Conservation (phyloP, 2,797 vertebrate genomes). For the Microhierax caerulescens region DNA sequence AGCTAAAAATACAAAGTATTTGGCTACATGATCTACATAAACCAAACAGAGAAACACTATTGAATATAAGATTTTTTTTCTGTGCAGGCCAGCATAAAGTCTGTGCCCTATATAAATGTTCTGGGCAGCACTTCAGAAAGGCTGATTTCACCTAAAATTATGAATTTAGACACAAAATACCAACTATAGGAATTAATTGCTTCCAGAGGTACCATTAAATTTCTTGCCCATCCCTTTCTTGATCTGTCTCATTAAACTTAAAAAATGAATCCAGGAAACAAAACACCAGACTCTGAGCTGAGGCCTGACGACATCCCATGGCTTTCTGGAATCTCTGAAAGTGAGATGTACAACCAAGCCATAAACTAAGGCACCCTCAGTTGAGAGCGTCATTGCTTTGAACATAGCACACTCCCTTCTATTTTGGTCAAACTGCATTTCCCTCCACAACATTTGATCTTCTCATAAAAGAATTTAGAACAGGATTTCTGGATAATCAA, state of each 20-base stretch:
- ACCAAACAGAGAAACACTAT: not conserved
- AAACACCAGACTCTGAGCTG: not conserved
- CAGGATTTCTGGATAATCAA: not conserved
- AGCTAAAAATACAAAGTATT: constrained; percentile 28
- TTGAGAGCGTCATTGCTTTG: not conserved
- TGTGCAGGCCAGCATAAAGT: not conserved
- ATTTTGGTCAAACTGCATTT: not conserved
- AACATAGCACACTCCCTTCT: not conserved
- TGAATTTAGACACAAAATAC: not conserved
- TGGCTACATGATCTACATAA: not conserved
- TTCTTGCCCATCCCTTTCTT: not conserved
- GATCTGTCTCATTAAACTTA: not conserved
- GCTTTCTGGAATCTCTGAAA: not conserved
- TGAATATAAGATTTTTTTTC: not conserved
- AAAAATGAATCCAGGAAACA: not conserved
- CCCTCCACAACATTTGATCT: not conserved
- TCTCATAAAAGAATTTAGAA: not conserved
- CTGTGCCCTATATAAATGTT: not conserved
- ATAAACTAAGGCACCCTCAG: not conserved
- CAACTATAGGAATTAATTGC: not conserved
- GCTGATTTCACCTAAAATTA: not conserved
- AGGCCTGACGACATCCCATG: not conserved
- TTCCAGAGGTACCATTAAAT: not conserved
- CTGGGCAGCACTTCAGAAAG: not conserved
- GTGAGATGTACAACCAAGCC: not conserved